Evolutionary conservation across 2,888 invertebrate genomes (phyloP), one percentile per base, ranked within the genome.

Genomic region (Archaeoteleia sp.): DNA sequence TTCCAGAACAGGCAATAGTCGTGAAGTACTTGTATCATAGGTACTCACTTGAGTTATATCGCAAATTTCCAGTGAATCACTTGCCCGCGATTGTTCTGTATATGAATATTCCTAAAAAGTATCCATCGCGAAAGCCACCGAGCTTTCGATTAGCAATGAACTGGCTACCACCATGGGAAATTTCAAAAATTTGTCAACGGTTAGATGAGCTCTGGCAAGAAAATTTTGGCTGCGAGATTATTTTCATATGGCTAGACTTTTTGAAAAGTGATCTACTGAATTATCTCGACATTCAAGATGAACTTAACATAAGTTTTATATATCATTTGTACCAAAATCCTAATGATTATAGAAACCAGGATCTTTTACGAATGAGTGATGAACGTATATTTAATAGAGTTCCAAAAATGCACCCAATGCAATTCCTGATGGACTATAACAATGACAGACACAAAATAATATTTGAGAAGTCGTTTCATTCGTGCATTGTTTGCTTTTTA

Each of bases 171-270:
- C 74, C 72, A 1, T 76, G 77, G 75, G 65, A 77, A 30, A 69
- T 67, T 25, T 77, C 76, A 0, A 45, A 57, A 8, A 12, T 78
- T 27, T 81, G 79, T 37, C 70, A 74, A 37, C 69, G 72, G 40
- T 72, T 82, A 3, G 78, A 82, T 45, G 74, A 78, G n/a, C 48
- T 82, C n/a, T 81, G 78, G 77, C 0, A 49, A 4, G 45, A 72
- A 1, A 76, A 80, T 27, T 2, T 39, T n/a, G 73, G 70, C 2
- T 63, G 45, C n/a, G 80, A 81, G 67, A 75, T 82, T 17, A 66
- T 82, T 1, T 81, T 74, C 23, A 45, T 72, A 0, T 81, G 81
- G 81, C 25, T 74, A 2, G 67, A 75, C 12, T 82, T 80, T 58
- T 60, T 82, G 5, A 76, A 70, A 30, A 57, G 70, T 20, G 73